Evolutionary conservation across 2,113 vertebrate species (phyloP), one percentile per base, ranked within the genome.

Genomic region (Phrynocephalus versicolor): DNA sequence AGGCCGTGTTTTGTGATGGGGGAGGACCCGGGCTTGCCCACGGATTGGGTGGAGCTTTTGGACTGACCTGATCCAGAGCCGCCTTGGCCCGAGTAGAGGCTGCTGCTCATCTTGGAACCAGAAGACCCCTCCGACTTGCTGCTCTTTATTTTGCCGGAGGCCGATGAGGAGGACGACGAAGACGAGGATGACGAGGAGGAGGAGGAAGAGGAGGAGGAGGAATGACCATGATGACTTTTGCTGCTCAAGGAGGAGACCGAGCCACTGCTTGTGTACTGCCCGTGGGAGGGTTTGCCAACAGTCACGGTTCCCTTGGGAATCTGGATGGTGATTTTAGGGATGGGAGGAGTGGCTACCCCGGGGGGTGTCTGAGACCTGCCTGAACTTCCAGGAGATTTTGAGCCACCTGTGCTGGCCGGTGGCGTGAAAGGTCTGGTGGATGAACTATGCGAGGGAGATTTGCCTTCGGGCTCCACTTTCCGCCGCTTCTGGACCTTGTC

Each of bases 311-410:
- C 98, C 94, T 98, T 99, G 14, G 97, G 97, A 82, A 99, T 98
- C 94, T 99, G 98, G 93, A 99, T 99, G 25, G 99, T 99, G 84
- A 99, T 99, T 96, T 99, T 99, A 82, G 98, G 98, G 88, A 99
- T 99, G 41, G 98, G 98, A 83, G 98, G 98, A 70, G 98, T 99
- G 62, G 98, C 98, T 62, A 98, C 97, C 74, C 96, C 96, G 0
- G 99, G 98, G 71, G 99, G 98, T 62, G 99, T 99, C 94, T 99
- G 99, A 27, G 98, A 99, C 84, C 98, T 96, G 84, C 97, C 98
- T 15, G 98, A 98, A 91, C 97, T 99, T 88, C 98, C 98, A 0
- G 98, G 98, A 88, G 99, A 99, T 90, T 99, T 99, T 82, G 99
- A 99, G 55, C 98, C 97, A 10, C 97, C 97, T 23, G 97, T 97